Evolutionary conservation across 2,113 vertebrate genomes (phyloP).

Genomic region (Pristiophorus japonicus): DNA sequence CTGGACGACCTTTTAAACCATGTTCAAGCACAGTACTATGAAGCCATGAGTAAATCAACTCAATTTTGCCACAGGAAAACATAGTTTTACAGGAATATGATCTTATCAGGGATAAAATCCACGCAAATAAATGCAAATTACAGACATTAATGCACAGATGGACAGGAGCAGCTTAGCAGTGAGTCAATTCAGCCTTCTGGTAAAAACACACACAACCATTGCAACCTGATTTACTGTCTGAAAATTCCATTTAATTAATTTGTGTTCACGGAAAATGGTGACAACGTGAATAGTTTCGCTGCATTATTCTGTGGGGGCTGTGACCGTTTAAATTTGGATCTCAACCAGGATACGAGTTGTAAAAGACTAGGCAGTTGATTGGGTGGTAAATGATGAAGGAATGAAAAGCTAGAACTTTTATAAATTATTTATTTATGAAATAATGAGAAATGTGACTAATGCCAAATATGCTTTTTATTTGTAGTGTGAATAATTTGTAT

Average conservation of each 20-base stretch:
- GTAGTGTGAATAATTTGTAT: neutral
- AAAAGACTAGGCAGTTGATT: neutral
- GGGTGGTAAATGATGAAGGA: no score
- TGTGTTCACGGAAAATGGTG: neutral
- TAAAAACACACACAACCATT: neutral
- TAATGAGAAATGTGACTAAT: neutral
- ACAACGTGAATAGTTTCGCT: neutral
- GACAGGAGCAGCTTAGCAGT: neutral
- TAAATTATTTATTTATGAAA: neutral
- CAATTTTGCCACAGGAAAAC: neutral
- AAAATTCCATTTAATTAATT: neutral
- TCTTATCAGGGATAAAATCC: neutral
- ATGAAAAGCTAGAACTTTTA: neutral
- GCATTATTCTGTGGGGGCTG: neutral
- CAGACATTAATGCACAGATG: neutral
- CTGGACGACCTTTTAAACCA: neutral
- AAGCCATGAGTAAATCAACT: neutral
- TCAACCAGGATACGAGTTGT: neutral
- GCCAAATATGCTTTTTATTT: neutral
- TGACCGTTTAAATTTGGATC: neutral
- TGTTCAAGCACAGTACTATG: neutral
- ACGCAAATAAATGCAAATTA: no score
- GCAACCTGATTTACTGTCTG: conserved; percentile 8
- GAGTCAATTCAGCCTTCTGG: no score
- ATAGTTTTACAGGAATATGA: neutral